Base-by-base conservation (phyloP, 2,113 vertebrate species). In the Pachycephala philippinensis region DNA sequence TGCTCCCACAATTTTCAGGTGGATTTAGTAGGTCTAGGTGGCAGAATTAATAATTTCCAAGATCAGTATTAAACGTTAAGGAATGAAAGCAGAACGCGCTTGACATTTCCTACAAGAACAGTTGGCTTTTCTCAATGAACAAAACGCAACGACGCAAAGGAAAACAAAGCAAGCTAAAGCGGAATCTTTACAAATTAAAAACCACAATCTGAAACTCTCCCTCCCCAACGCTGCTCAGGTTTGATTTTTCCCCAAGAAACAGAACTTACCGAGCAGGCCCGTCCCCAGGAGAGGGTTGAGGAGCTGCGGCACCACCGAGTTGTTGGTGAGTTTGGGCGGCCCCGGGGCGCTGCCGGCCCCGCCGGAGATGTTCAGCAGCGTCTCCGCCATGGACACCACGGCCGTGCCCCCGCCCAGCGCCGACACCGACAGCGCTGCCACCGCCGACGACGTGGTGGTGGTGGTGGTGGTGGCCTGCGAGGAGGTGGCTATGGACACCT, bases 401-500 rank as follows among this genome's bases (percentile, higher is more conserved):
- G 98, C 98, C 96, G 98, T 98, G 98, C 98, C 98, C 97, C 98
- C 98, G 98, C 77, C 95, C 96, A 98, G 97, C 95, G 98, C 97
- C 93, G 98, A 98, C 98, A 99, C 98, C 97, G 98, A 98, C 98
- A 98, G 98, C 95, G 98, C 98, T 98, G 98, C 98, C 98, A 98
- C 98, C 94, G 98, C 97, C 84, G 98, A 98, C 97, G 99, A 99
- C 98, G 99, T 98, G 98, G 99, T 98, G 96, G 98, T 98, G 98
- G 98, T 98, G 98, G 98, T 98, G 98, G 98, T 98, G 98, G 99
- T 99, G 98, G 99, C 98, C 96, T 98, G 98, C 97, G 97, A 98
- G 96, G 98, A 99, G 97, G 98, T 99, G 99, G 98, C 98, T 96
- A 99, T 98, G 98, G 99, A 97, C 98, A 99, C 98, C 98, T 98